Conservation (phyloP, 2,113 vertebrate genomes). For the Fulmarus glacialis region DNA sequence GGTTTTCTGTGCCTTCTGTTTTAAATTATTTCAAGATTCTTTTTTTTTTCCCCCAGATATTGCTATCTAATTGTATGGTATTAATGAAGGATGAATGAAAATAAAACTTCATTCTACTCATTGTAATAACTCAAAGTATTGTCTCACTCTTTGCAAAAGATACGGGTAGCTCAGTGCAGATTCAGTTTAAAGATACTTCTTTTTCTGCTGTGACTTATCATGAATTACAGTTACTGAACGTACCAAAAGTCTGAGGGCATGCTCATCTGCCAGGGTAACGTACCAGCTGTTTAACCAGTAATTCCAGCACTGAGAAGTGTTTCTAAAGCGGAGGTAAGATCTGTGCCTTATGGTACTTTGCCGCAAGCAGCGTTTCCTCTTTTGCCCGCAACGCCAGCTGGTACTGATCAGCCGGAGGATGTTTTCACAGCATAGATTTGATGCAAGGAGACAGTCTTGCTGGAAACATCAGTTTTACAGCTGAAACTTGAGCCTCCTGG, state of each 20-base stretch:
- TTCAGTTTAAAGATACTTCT: not conserved
- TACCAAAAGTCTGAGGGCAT: not conserved
- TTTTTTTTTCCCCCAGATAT: not conserved
- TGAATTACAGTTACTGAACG: not conserved
- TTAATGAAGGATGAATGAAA: conserved; percentile 70
- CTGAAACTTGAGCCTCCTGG: not conserved
- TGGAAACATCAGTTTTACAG: conserved; percentile 9
- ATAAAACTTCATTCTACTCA: conserved; percentile 68
- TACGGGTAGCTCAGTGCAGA: not conserved
- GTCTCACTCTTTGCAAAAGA: not conserved
- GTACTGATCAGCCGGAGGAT: not conserved
- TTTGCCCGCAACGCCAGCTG: not conserved
- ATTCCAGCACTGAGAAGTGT: not conserved
- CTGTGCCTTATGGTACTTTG: not conserved
- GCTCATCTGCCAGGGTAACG: not conserved
- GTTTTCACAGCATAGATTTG: not conserved
- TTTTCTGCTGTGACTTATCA: not conserved
- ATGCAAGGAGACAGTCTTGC: conserved; percentile 16
- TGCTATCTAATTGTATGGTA: conserved; percentile 61
- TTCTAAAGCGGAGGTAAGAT: not conserved
- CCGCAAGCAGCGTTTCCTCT: not conserved
- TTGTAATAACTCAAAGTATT: not conserved
- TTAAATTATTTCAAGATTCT: conserved; percentile 74
- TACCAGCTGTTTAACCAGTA: not conserved
- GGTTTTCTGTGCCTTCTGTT: conserved; percentile 75